These are phyloP conservation scores for Hedya salicella DNA, from an alignment of 2,888 invertebrate species.

Conservation along the genomic window DNA sequence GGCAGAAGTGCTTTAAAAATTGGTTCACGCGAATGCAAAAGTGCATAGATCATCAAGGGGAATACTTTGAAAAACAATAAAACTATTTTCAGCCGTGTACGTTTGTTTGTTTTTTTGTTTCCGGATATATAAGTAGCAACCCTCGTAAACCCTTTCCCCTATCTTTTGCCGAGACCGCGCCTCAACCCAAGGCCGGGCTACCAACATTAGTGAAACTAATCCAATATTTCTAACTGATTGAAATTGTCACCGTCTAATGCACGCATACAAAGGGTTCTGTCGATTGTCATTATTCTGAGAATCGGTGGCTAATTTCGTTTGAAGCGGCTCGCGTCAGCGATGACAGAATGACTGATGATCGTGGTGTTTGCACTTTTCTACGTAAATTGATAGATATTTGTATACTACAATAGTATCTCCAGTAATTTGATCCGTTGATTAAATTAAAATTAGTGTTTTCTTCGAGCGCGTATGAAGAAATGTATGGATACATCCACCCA, in stretches of 20 bases:
- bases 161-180: no score
- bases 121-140: no score
- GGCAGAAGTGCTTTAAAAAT: no score
- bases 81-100: no score
- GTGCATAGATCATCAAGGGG: no score
- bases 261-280: constrained; percentile 2
- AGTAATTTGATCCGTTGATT: not conserved
- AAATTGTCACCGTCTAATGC: not conserved
- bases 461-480: no score
- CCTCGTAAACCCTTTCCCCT: no score
- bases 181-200: constrained; percentile 21
- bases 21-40: no score
- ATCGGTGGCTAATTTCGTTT: constrained; percentile 10
- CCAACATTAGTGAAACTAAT: constrained; percentile 11
- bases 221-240: constrained; percentile 2
- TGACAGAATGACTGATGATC: constrained; percentile 7
- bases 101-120: no score
- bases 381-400: not conserved
- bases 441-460: not conserved
- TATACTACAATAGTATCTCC: not conserved
- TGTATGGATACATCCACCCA: no score
- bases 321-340: not conserved
- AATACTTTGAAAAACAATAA: no score
- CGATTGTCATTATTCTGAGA: constrained; percentile 3
- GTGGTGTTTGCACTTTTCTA: not conserved